phyloP scores from a whole-genome alignment of 2,113 vertebrate genomes.

The Otus sunia region DNA sequence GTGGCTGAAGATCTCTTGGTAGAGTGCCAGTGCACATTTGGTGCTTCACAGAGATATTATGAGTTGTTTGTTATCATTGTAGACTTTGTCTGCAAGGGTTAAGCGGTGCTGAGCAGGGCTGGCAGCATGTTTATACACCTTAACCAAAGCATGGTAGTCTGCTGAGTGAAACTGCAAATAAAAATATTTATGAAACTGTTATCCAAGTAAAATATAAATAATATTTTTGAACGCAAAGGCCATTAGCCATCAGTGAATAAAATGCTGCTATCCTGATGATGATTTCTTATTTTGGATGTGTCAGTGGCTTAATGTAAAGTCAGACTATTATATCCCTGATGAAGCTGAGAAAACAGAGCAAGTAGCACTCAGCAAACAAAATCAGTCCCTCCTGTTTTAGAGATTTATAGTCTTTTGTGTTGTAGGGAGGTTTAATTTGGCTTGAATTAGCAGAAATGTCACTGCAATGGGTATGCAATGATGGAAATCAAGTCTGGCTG shows the following conservation, averaged over 20 bases:
- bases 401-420: neutral
- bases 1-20: neutral
- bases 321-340: neutral
- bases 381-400: neutral
- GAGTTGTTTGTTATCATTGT: neutral
- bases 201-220: neutral
- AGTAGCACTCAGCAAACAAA: neutral
- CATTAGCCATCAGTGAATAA: neutral
- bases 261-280: neutral
- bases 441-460: constrained; percentile 18
- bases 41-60: neutral
- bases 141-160: neutral
- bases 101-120: neutral
- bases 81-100: neutral
- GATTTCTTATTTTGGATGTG: neutral
- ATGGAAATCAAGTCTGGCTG: neutral
- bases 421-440: neutral
- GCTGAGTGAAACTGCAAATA: neutral
- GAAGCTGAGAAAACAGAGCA: neutral
- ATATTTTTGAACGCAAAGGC: neutral
- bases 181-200: constrained; percentile 2
- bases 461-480: neutral
- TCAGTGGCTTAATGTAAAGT: neutral
- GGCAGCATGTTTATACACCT: neutral
- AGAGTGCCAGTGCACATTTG: neutral